phyloP scores from a whole-genome alignment of 2,113 vertebrate species.

The Penelope pileata region DNA sequence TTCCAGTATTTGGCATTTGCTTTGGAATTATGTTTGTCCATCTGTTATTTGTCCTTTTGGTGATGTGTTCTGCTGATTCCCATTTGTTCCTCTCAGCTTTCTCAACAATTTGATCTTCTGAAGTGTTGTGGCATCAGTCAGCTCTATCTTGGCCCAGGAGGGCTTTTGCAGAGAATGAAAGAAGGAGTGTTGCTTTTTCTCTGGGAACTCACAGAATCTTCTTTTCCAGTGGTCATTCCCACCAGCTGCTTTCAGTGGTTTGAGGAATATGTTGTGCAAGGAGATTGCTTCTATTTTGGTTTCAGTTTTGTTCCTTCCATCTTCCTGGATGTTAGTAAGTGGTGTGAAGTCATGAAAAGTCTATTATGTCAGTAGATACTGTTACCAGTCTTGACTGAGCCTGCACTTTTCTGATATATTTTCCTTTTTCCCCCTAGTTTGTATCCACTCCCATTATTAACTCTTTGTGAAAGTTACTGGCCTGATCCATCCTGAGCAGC shows the following conservation, averaged over 20 bases:
- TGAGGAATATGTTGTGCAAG: not conserved
- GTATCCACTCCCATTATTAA: not conserved
- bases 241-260: not conserved
- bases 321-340: not conserved
- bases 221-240: not conserved
- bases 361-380: not conserved
- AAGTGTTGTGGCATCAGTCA: constrained; percentile 44
- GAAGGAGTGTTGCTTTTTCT: not conserved
- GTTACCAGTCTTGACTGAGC: not conserved
- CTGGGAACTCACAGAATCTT: not conserved
- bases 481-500: not conserved
- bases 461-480: not conserved
- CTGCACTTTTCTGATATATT: not conserved
- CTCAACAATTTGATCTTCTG: constrained; percentile 57
- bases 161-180: not conserved
- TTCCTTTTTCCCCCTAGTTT: not conserved
- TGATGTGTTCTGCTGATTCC: constrained; percentile 69
- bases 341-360: not conserved
- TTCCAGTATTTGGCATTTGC: constrained; percentile 74
- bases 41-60: constrained; percentile 81
- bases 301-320: not conserved
- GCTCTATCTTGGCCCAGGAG: constrained; percentile 18
- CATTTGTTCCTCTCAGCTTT: constrained; percentile 68
- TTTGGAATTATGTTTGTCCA: constrained; percentile 78
- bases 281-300: not conserved